Base-by-base conservation (phyloP, 2,888 invertebrate species). In the Trissolcus brochymenae region DNA sequence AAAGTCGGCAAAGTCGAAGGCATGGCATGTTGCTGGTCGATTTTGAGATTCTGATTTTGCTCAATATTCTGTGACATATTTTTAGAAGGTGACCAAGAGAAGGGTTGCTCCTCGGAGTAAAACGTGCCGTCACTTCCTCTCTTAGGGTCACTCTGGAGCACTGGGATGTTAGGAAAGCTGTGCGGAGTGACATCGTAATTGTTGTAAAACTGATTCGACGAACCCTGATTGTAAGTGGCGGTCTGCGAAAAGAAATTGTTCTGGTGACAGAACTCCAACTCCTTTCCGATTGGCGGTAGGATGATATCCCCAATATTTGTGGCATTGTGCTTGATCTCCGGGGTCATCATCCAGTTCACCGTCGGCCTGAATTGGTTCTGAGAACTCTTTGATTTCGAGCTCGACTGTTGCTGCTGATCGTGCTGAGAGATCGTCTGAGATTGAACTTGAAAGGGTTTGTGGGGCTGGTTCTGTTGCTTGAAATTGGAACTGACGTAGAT, bases 311-410 rank as follows among this genome's bases (percentile, higher is more conserved):
- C 73, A 19, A 89, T 86, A 56, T 88, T 87, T 1, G 80, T 51
- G 6, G 85, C 80, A 49, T 87, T 89, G 79, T 86, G 88, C 53
- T 90, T 90, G 19, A 90, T 86, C 79, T 91, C 91, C 0, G 92
- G 91, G 0, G 92, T 90, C 81, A 92, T 92, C 92, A 92, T 92
- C 92, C 92, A 92, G 81, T 92, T 92, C 0, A 92, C 91, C 0
- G 92, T 91, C 4, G 91, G 89, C 78, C 90, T 90, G 14, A 88
- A 87, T 67, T 87, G 86, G n/a, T 87, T 85, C 49, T 85, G 85
- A 40, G 80, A 56, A 57, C 85, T 89, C 35, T 88, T 89, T 35
- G 86, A 84, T 75, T 87, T 76, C 0, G 81, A 46, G 60, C 57
- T 74, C 11, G 78, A 17, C 17, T 59, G 51, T 19, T 51, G 51